These are phyloP conservation scores for Papilio dardanus DNA, from an alignment of 1,140 invertebrate species.

Conservation along the genomic window DNA sequence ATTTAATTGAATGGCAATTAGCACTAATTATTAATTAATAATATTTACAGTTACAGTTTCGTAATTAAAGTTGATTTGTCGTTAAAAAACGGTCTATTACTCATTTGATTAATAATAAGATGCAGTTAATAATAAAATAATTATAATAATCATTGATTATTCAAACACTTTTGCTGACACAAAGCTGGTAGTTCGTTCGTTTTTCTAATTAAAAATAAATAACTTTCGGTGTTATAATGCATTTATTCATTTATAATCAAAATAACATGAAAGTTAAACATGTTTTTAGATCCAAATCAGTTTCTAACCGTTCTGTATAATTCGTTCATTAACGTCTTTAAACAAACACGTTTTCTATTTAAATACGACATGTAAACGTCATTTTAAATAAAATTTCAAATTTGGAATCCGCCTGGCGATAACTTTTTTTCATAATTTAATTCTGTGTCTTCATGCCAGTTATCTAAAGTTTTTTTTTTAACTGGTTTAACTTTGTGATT, in stretches of 20 bases:
- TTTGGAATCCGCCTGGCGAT: background rate
- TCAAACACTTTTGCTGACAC: background rate
- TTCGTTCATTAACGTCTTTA: slow-evolving; percentile 9
- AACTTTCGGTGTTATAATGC: background rate
- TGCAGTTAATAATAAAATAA: background rate
- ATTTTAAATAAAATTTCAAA: slow-evolving; percentile 9
- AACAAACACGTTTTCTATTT: slow-evolving; percentile 19
- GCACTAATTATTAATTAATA: background rate
- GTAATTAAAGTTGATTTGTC: background rate
- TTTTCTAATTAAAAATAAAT: background rate
- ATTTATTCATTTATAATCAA: slow-evolving; percentile 1
- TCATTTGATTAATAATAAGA: background rate
- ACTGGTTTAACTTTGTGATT: background rate
- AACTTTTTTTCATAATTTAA: background rate
- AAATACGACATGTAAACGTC: slow-evolving; percentile 4
- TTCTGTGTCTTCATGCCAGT: background rate
- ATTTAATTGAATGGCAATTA: background rate
- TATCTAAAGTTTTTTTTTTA: background rate
- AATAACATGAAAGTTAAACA: slow-evolving; percentile 14
- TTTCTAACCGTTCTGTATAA: slow-evolving; percentile 1
- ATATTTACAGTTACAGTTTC: background rate
- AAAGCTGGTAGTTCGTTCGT: background rate
- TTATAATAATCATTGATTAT: background rate
- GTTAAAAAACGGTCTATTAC: background rate
- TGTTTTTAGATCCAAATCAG: background rate